Evolutionary conservation across 1,140 invertebrate species (phyloP).

Genomic region (Nylanderia fulva): DNA sequence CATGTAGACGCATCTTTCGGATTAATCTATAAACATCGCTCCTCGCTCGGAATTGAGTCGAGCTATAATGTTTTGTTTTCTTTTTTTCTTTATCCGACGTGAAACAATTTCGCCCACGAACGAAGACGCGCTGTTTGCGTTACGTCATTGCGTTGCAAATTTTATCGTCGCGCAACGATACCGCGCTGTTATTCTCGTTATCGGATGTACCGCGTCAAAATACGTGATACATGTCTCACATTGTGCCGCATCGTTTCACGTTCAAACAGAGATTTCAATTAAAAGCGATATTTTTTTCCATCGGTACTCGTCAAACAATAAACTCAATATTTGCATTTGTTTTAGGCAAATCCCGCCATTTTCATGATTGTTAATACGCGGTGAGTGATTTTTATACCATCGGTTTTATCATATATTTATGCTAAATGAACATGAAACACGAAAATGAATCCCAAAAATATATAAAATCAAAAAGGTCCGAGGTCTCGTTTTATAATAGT

Average conservation of each 20-base stretch:
- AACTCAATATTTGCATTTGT: conserved; percentile 43
- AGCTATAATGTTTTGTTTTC: conserved; percentile 24
- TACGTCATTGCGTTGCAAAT: conserved; percentile 24
- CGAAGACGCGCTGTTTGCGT: conserved; percentile 39
- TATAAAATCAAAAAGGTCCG: no score
- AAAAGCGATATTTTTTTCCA: conserved; percentile 32
- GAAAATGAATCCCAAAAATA: neutral
- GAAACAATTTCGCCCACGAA: conserved; percentile 37
- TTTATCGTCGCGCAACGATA: conserved; percentile 23
- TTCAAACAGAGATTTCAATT: conserved; percentile 46
- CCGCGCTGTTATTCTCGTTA: conserved; percentile 31
- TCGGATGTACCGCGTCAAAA: conserved; percentile 22
- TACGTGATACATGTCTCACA: conserved; percentile 40
- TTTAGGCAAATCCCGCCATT: conserved; percentile 6
- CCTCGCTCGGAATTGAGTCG: neutral
- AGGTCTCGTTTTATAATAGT: no score
- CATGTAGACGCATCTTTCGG: neutral
- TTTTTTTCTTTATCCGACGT: conserved; percentile 24
- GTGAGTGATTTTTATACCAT: conserved; percentile 7
- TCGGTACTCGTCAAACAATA: conserved; percentile 1
- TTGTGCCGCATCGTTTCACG: conserved; percentile 17
- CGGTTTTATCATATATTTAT: conserved; percentile 33
- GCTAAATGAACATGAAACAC: neutral
- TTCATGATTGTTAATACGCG: conserved; percentile 30
- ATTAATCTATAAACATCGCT: conserved; percentile 36